phyloP scores from a whole-genome alignment of 37 sponge, comb jelly and placozoan genomes.

The Lycopodina hypogea region DNA sequence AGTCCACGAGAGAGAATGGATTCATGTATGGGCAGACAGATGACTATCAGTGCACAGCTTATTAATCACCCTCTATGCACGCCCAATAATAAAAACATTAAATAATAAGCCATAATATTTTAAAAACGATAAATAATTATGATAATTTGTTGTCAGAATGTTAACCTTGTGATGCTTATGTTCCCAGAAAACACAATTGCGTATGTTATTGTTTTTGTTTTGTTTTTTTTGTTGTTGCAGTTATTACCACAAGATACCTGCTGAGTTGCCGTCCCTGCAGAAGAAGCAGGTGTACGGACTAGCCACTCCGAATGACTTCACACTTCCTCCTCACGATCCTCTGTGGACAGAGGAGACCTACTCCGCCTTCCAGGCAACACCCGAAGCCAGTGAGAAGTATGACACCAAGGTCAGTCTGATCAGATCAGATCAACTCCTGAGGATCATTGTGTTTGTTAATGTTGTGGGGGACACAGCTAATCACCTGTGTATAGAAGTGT shows the following conservation, averaged over 20 bases:
- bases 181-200: too few relatives aligned
- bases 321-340: slow-evolving; percentile 83
- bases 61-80: not conserved
- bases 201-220: too few relatives aligned
- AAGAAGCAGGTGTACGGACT: slow-evolving; percentile 90
- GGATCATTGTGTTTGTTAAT: not conserved
- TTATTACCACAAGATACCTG: slow-evolving; percentile 95
- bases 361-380: slow-evolving; percentile 58
- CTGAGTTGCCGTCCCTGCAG: slow-evolving; percentile 76
- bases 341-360: slow-evolving; percentile 94
- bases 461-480: not conserved
- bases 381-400: slow-evolving; percentile 45
- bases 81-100: not conserved
- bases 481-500: too few relatives aligned
- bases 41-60: not conserved
- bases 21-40: slow-evolving; percentile 97
- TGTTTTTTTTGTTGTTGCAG: slow-evolving; percentile 27
- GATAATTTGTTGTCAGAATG: too few relatives aligned
- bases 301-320: slow-evolving; percentile 88
- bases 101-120: too few relatives aligned
- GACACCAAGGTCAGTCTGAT: slow-evolving; percentile 40
- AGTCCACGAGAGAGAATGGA: slow-evolving; percentile 93
- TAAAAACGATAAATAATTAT: too few relatives aligned
- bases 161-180: too few relatives aligned
- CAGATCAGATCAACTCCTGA: not conserved